Evolutionary conservation across 2,888 invertebrate genomes (phyloP).

Genomic region (Ormyrus labotus): DNA sequence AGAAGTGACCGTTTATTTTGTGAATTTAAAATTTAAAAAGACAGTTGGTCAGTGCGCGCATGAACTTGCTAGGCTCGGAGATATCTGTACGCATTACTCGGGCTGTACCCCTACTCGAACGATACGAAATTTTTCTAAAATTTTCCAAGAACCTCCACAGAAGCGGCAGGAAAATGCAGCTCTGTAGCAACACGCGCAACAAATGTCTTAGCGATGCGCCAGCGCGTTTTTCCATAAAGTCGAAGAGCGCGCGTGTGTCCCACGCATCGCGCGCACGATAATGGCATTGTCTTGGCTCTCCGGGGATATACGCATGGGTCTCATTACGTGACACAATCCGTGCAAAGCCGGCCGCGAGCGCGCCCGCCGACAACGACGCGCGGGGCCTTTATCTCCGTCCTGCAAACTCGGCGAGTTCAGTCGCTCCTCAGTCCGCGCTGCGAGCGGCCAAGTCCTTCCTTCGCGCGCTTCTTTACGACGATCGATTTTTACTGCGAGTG

Average conservation of each 20-base stretch:
- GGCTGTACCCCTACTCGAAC: too few relatives aligned
- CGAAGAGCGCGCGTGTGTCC: background rate
- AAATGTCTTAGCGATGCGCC: too few relatives aligned
- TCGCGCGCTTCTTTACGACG: background rate
- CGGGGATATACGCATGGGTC: slow-evolving; percentile 53
- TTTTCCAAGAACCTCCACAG: too few relatives aligned
- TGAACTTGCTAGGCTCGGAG: too few relatives aligned
- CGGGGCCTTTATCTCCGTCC: slow-evolving; percentile 45
- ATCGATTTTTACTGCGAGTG: background rate
- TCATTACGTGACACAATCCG: slow-evolving; percentile 69
- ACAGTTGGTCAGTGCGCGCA: too few relatives aligned
- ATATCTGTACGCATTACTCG: too few relatives aligned
- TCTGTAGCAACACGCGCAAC: too few relatives aligned
- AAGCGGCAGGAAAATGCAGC: too few relatives aligned
- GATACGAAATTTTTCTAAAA: too few relatives aligned
- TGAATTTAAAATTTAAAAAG: too few relatives aligned
- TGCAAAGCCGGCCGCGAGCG: slow-evolving; percentile 58
- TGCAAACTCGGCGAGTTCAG: slow-evolving; percentile 64
- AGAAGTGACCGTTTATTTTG: too few relatives aligned
- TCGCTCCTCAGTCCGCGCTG: slow-evolving; percentile 65
- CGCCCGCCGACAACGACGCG: background rate
- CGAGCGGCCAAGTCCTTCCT: background rate
- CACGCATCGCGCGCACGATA: slow-evolving; percentile 46
- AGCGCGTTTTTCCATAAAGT: too few relatives aligned
- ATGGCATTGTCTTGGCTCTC: slow-evolving; percentile 52